Percentiles rank a stretch among this genome's conserved stretches.
Evolutionary conservation across 2,113 vertebrate species (phyloP).

Genomic region (Petroica traversi): DNA sequence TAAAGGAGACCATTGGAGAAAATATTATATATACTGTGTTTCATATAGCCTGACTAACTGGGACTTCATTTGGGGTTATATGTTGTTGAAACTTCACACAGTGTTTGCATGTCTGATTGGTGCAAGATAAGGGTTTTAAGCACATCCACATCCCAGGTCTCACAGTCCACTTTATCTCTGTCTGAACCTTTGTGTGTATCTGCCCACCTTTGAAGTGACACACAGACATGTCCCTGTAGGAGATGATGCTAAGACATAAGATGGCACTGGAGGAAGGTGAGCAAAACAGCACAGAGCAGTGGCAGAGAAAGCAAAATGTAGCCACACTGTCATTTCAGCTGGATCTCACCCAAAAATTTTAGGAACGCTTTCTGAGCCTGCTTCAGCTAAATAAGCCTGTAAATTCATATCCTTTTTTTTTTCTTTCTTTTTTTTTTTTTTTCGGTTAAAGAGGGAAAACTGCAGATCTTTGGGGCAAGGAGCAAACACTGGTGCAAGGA

Average conservation of each 20-base stretch:
- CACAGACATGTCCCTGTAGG: accelerated
- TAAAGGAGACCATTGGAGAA: neutral
- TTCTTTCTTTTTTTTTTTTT: neutral
- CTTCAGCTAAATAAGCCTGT: neutral
- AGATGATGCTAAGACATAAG: neutral
- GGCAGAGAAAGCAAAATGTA: neutral
- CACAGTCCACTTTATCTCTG: neutral
- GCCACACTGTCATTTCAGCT: neutral
- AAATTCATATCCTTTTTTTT: neutral
- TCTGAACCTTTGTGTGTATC: neutral
- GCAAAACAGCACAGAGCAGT: neutral
- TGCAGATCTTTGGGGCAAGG: neutral
- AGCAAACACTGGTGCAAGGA: neutral
- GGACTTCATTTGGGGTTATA: neutral
- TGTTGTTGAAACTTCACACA: neutral
- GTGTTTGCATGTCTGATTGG: neutral
- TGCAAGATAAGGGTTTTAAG: neutral
- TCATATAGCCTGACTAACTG: neutral
- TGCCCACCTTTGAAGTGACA: neutral
- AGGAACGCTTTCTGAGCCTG: neutral
- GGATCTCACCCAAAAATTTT: neutral
- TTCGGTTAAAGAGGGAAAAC: neutral
- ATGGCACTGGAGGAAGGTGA: neutral
- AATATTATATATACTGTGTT: neutral
- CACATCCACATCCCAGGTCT: accelerated